Conservation (phyloP, 2,113 vertebrate genomes). For the Oncorhynchus gorbuscha region DNA sequence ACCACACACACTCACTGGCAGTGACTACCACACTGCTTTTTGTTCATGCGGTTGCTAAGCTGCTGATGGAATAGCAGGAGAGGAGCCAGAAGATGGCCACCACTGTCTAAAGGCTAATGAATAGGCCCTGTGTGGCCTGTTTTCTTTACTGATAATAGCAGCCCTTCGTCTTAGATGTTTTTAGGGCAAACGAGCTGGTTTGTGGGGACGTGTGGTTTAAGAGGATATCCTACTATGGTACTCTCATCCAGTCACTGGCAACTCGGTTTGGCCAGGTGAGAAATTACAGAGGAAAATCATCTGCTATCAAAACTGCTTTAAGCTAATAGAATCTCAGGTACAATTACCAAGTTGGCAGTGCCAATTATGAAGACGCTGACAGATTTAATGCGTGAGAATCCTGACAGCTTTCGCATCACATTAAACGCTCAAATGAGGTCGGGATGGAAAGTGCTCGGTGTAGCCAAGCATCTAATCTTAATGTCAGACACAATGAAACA, state of each 20-base stretch:
- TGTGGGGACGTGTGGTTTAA: background rate
- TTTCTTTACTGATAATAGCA: background rate
- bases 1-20: conserved; percentile 57
- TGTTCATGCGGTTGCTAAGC: conserved; percentile 57
- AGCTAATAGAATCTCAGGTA: conserved; percentile 43
- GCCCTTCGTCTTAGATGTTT: conserved; percentile 20
- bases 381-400: conserved; percentile 44
- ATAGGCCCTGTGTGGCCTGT: conserved; percentile 10
- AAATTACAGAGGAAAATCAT: conserved; percentile 5
- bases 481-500: conserved; percentile 50
- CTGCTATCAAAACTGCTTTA: conserved; percentile 31
- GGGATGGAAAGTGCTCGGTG: conserved; percentile 47
- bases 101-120: conserved; percentile 28
- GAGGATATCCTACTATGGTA: background rate
- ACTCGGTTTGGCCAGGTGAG: background rate
- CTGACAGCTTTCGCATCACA: conserved; percentile 44
- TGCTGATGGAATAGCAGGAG: conserved; percentile 38
- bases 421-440: conserved; percentile 60
- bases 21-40: conserved; percentile 35
- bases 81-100: conserved; percentile 40
- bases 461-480: conserved; percentile 61
- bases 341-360: conserved; percentile 42
- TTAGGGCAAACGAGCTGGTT: conserved; percentile 5
- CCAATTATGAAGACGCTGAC: conserved; percentile 32
- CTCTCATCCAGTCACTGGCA: background rate